Base-by-base conservation (phyloP, 1,140 invertebrate genomes). In the Drosophila novamexicana region DNA sequence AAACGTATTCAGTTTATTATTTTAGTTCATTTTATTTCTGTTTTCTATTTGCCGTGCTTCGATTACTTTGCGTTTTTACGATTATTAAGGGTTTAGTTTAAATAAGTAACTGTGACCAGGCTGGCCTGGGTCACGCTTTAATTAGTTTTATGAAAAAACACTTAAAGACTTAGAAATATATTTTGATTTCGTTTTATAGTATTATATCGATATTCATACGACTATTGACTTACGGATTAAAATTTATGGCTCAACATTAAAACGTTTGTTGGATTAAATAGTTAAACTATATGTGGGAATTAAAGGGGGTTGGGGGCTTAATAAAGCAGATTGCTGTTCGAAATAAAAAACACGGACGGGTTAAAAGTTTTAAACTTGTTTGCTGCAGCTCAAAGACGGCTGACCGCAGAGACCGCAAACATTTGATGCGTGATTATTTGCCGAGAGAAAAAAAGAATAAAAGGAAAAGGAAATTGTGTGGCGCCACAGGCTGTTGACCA, bases 161-260 rank as follows among this genome's bases (percentile, higher is more conserved):
- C 80, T 89, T 84, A 83, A 83, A 56, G 77, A 71, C 84, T 89
- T 89, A 89, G 80, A 89, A 81, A 81, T 89, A 77, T 84, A 89
- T 89, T 89, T 89, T 89, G 84, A 89, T 89, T 89, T 89, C 36
- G 62, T 73, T 78, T 67, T 68, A 49, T 71, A 80, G 68, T 85
- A 83, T 64, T 69, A 16, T 63, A 9, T 59, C 42, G 45, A 62
- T 76, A 59, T 39, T 29, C 56, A 67, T 56, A 69, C 57, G 77
- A 77, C 68, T 54, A 29, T 29, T 79, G 64, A 61, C 81, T 82
- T 83, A 77, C 49, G 40, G 12, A 47, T 61, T 72, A 79, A 65
- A 71, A 68, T 69, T 64, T 54, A 69, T 67, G 71, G 63, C 68
- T 81, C 42, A 77, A 59, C 45, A 62, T 44, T 75, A 10, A 34